Percentiles rank a stretch among this genome's conserved stretches.
phyloP scores from a whole-genome alignment of 1,140 invertebrate genomes.

The Habropoda laboriosa region DNA sequence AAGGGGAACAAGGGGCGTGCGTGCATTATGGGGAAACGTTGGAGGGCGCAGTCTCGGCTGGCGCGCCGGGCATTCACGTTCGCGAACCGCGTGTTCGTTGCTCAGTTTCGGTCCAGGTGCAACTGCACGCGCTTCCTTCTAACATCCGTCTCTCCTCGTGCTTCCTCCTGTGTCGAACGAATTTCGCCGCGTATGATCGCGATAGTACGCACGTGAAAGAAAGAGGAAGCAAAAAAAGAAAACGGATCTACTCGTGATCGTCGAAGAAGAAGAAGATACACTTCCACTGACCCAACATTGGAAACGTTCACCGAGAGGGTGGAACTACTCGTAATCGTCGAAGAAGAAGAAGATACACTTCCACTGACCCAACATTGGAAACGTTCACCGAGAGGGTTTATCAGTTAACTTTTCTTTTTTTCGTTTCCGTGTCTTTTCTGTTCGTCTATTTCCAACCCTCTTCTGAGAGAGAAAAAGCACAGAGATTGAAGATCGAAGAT shows the following conservation, averaged over 20 bases:
- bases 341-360: no score
- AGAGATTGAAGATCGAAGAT: background rate
- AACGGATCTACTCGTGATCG: no score
- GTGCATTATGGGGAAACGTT: conserved; percentile 67
- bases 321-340: background rate
- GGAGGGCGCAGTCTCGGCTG: conserved; percentile 77
- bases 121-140: conserved; percentile 57
- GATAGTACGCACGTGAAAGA: background rate
- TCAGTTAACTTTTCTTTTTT: background rate
- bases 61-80: conserved; percentile 72
- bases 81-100: conserved; percentile 74
- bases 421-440: background rate
- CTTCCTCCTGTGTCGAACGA: conserved; percentile 13
- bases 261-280: no score
- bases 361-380: no score
- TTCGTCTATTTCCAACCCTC: background rate
- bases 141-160: conserved; percentile 46
- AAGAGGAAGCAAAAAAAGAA: no score
- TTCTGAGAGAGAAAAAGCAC: no score
- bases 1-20: conserved; percentile 50
- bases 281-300: no score
- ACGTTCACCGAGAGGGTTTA: no score
- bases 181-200: conserved; percentile 13
- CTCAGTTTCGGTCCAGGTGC: conserved; percentile 77
- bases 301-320: no score